phyloP scores from a whole-genome alignment of 2,888 invertebrate species.

The Ophioninae sp. region DNA sequence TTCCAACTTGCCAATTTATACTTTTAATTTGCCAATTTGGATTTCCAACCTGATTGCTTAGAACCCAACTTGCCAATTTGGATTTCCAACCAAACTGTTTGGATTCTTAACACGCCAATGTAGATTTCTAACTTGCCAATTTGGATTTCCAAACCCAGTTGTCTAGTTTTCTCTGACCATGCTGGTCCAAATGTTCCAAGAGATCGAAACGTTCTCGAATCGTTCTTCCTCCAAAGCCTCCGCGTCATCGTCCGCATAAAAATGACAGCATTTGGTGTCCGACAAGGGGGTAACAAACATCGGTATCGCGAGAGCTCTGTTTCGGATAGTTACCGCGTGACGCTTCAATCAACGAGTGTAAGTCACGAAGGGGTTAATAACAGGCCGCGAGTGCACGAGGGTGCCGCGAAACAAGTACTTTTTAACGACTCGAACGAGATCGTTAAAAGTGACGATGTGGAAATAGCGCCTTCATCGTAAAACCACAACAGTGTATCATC shows the following conservation, averaged over 20 bases:
- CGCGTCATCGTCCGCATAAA: not conserved
- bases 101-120: too few relatives aligned
- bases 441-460: constrained; percentile 11
- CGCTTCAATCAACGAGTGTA: constrained; percentile 1
- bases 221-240: not conserved
- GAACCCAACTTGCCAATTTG: too few relatives aligned
- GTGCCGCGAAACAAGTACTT: constrained; percentile 16
- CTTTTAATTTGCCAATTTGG: too few relatives aligned
- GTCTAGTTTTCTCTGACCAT: too few relatives aligned
- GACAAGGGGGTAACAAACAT: not conserved
- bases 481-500: not conserved
- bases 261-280: not conserved
- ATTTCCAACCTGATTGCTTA: too few relatives aligned
- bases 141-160: too few relatives aligned
- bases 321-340: not conserved
- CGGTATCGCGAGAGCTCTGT: not conserved
- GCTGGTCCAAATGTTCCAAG: too few relatives aligned
- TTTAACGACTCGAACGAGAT: constrained; percentile 11
- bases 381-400: not conserved
- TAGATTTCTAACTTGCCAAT: too few relatives aligned
- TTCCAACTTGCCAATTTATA: too few relatives aligned
- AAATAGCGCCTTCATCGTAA: not conserved
- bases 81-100: too few relatives aligned
- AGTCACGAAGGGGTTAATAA: constrained; percentile 18
- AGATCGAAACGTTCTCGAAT: not conserved